phyloP scores from a whole-genome alignment of 2,797 vertebrate species.

The Pipistrellus pygmaeus region DNA sequence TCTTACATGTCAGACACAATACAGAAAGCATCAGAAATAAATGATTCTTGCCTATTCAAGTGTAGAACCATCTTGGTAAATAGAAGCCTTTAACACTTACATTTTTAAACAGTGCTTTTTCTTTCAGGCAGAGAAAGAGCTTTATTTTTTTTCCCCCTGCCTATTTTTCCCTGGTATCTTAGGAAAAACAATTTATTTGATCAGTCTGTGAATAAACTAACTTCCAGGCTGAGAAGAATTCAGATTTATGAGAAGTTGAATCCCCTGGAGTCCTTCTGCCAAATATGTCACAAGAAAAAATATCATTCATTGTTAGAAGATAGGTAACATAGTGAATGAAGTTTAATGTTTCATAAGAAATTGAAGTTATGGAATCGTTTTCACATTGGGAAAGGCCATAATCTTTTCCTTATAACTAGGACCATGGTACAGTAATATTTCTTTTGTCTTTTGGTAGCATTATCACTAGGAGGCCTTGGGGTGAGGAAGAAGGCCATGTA shows the following conservation, averaged over 20 bases:
- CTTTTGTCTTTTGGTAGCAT: neutral
- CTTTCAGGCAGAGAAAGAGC: neutral
- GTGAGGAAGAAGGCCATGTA: neutral
- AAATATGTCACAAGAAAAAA: conserved; percentile 29
- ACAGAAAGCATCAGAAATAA: neutral
- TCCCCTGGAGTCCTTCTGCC: neutral
- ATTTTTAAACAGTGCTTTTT: conserved; percentile 21
- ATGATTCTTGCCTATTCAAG: neutral
- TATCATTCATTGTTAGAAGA: neutral
- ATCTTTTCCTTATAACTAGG: neutral
- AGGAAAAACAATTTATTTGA: conserved; percentile 32
- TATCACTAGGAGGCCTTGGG: neutral
- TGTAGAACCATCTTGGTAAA: neutral
- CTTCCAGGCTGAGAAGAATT: conserved; percentile 17
- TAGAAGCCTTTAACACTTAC: neutral
- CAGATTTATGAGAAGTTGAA: conserved; percentile 45
- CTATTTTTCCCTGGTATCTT: conserved; percentile 32
- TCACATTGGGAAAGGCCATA: neutral
- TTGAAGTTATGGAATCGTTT: conserved; percentile 11
- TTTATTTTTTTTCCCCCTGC: neutral
- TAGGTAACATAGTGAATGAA: conserved; percentile 7
- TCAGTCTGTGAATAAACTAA: conserved; percentile 31
- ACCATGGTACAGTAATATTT: neutral
- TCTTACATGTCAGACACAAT: neutral
- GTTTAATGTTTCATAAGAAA: conserved; percentile 18